Evolutionary conservation across 2,888 invertebrate species (phyloP).

Genomic region (Atherix ibis): DNA sequence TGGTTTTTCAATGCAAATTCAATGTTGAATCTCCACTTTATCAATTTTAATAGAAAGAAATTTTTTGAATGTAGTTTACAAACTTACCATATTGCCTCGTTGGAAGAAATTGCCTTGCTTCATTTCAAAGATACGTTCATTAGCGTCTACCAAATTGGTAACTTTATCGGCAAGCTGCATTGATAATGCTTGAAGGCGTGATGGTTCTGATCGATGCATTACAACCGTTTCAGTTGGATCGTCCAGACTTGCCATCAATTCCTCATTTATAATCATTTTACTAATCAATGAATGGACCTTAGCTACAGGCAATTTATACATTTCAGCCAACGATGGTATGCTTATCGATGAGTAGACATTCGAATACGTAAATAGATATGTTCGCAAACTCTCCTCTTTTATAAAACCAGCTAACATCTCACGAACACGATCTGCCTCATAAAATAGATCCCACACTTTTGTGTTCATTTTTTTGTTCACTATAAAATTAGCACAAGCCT

Average conservation of each 20-base stretch:
- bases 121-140: conserved; percentile 89
- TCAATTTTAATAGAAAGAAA: not conserved
- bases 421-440: conserved; percentile 73
- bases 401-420: conserved; percentile 87
- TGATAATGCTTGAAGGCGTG: conserved; percentile 88
- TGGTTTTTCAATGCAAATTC: too few species aligned
- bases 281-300: conserved; percentile 90
- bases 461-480: conserved; percentile 99
- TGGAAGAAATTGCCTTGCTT: conserved; percentile 84
- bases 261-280: conserved; percentile 99
- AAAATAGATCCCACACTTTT: conserved; percentile 96
- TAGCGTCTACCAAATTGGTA: conserved; percentile 90
- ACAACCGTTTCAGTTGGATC: conserved; percentile 96
- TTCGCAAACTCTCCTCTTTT: conserved; percentile 89
- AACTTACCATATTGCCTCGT: conserved; percentile 30
- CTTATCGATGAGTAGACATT: conserved; percentile 96
- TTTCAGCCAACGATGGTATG: conserved; percentile 75
- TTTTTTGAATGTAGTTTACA: not conserved
- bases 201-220: conserved; percentile 96
- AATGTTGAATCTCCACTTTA: too few species aligned
- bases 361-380: conserved; percentile 96
- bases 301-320: conserved; percentile 83
- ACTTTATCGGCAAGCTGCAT: conserved; percentile 76
- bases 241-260: conserved; percentile 91
- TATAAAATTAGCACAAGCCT: conserved; percentile 81